Evolutionary conservation across 2,113 vertebrate genomes (phyloP), one percentile per base, ranked within the genome.

Genomic region (Oceanites oceanicus): DNA sequence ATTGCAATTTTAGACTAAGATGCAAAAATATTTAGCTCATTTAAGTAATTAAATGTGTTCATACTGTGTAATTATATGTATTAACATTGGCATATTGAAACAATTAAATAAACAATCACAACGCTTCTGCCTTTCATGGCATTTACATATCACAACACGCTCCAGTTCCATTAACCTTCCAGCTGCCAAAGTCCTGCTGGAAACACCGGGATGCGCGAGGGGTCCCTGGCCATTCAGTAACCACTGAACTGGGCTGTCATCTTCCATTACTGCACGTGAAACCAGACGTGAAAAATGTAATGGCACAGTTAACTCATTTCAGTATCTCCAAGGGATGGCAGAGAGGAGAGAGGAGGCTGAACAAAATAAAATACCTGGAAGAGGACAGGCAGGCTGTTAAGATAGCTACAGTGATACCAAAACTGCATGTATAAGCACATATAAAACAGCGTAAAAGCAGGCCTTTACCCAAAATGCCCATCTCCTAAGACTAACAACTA

Each of bases 41-140:
- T 95, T 90, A 88, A 92, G 81, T 86, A 96, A 95, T 95, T 96
- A 95, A 90, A 78, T 79, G 45, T 77, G 92, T 86, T 95, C 93
- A 68, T 73, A 30, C 66, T 26, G 25, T 76, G 36, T 85, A 93
- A 97, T 96, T 94, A 82, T 36, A 26, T 34, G 70, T 58, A 88
- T 76, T 90, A 92, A 82, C 80, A 44, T 3, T 26, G 44, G 70
- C 73, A 76, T 65, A 65, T 75, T 90, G 87, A 91, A 91, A 75
- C 80, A 61, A 90, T 88, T 79, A 88, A 85, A 92, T 42, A 76
- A 89, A 90, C 52, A 59, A 82, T 88, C 11, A 3, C 38, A 70
- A 49, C 7, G 1, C 44, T 77, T 71, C 65, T 75, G 91, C 56
- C 17, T 89, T 68, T 42, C 38, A 15, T 21, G 27, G 17, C 38